Conservation (phyloP, 2,888 invertebrate genomes). For the Pollenia griseotomentosa region DNA sequence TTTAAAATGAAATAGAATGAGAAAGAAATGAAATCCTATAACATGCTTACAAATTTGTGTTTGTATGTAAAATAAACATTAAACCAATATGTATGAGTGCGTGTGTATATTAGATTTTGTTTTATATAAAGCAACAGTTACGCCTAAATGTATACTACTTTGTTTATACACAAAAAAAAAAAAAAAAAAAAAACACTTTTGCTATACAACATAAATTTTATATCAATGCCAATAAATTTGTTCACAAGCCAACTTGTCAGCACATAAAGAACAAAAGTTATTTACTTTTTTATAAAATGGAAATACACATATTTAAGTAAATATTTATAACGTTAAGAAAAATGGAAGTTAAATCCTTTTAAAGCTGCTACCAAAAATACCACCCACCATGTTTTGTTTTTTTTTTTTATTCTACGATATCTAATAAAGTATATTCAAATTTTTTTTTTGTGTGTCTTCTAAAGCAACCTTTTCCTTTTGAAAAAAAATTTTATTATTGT, state of each 20-base stretch:
- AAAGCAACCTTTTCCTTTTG: constrained; percentile 25
- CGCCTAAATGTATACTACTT: constrained; percentile 68
- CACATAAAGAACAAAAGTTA: constrained; percentile 67
- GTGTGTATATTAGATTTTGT: constrained; percentile 1
- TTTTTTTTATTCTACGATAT: not conserved
- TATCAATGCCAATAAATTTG: constrained; percentile 72
- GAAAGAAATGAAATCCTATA: constrained; percentile 1
- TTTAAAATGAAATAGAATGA: not conserved
- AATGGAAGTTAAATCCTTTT: constrained; percentile 27
- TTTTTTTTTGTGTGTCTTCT: constrained; percentile 31
- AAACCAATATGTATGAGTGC: not conserved
- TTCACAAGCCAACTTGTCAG: constrained; percentile 71
- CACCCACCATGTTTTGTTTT: constrained; percentile 3
- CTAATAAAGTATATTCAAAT: constrained; percentile 16
- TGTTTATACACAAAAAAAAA: constrained; percentile 26
- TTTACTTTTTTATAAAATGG: constrained; percentile 56
- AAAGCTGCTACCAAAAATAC: constrained; percentile 1
- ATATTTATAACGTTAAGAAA: constrained; percentile 26
- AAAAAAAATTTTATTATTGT: constrained; percentile 22
- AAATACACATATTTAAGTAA: constrained; percentile 23
- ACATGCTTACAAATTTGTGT: constrained; percentile 2
- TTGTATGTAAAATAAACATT: not conserved
- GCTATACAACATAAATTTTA: constrained; percentile 67
- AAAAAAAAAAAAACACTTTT: not conserved
- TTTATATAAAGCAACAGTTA: constrained; percentile 69